Evolutionary conservation across 2,797 vertebrate species (phyloP), one percentile per base, ranked within the genome.

Genomic region (Amniataba percoides): DNA sequence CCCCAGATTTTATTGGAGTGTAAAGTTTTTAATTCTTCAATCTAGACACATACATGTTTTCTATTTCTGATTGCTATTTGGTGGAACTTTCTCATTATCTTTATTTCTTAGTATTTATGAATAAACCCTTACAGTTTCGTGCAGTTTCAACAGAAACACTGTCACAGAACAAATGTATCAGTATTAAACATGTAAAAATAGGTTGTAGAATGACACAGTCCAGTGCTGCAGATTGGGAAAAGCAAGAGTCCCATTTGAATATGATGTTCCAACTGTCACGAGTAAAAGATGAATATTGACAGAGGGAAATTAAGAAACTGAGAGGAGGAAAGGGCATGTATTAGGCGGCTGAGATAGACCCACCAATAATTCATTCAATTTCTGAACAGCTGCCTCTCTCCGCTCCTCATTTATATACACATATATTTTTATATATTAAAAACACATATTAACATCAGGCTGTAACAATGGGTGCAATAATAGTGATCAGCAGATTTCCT

Each of bases 221-320:
- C 1, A 1, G 21, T 15, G 61, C 80, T 40, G 78, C 74, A 65
- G 52, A 77, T 31, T 49, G 43, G 27, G 59, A 71, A 72, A 88
- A 85, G 83, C 78, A 78, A 78, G 74, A 71, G 77, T 88, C 80
- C 72, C 59, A 89, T 90, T 68, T 82, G 64, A 87, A 89, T 81
- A 70, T 15, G 13, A 51, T 27, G 68, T 70, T 40, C 52, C 76
- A 84, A 89, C 88, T 87, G 83, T 88, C 85, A 87, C 14, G 2
- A 76, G 81, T 65, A 66, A 84, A 82, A 85, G 77, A 91, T 87
- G 71, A 87, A 89, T 87, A 91, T 87, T 92, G 90, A 84, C 87
- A 66, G 80, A 77, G 69, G 77, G 66, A 86, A 87, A 92, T 87
- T 60, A 86, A 77, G 58, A 52, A 74, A 84, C 58, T 62, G 74